Evolutionary conservation across 2,113 vertebrate genomes (phyloP), one percentile per base, ranked within the genome.

Genomic region (Triplophysa rosa): DNA sequence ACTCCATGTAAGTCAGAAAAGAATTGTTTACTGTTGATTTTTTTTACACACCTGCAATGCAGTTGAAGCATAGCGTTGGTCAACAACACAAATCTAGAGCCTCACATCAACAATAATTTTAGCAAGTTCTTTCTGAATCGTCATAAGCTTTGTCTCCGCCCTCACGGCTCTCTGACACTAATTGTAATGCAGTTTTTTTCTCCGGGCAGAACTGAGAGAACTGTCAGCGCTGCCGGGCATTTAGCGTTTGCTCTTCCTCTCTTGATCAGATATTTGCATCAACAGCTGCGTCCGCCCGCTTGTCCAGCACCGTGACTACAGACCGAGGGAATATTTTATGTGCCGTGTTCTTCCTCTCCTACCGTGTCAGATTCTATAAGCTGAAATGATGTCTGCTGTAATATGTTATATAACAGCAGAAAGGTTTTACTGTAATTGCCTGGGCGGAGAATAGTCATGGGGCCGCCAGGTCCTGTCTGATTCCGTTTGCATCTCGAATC

Each of bases 401-500:
- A 76, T 87, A 87, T 86, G 24, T 83, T 77, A 72, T 84, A 76
- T 85, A 77, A 86, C 78, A 65, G 78, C 64, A 83, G 81, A 86
- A 85, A 84, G 83, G 87, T 85, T 83, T 84, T 77, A 37, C 71
- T 83, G 9, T 87, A 89, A 90, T 88, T 89, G 84, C 83, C 83
- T 61, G 54, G 54, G 69, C 69, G 69, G 86, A 87, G 82, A 85
- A 82, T 82, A 24, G 72, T 88, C 87, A 67, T 78, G 74, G 67
- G 84, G 84, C 49, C 81, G 70, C 78, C 69, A 69, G 21, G 67
- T 83, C 37, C 77, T 73, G 71, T 47, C 26, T 23, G 78, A 58
- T 77, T 84, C 80, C 72, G 58, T 83, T 79, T 64, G 16, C 52
- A 7, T 42, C 69, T 23, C 26, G 16, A 42, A 79, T 68, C 80